Evolutionary conservation across 2,888 invertebrate species (phyloP).

Genomic region (Trichopria drosophilae): DNA sequence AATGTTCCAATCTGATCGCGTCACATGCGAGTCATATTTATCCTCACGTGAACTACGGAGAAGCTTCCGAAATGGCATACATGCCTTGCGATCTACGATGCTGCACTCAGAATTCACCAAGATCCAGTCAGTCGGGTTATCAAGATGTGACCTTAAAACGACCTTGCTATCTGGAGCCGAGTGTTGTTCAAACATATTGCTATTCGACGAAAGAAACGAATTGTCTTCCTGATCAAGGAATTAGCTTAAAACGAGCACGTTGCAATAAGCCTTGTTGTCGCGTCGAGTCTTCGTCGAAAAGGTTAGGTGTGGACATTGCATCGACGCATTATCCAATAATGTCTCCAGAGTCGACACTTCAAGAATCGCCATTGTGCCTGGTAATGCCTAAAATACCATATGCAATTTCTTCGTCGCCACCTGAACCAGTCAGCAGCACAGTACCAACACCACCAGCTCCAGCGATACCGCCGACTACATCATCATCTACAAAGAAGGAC

Average conservation of each 20-base stretch:
- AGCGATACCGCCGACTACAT: conserved; percentile 24
- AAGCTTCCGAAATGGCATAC: conserved; percentile 31
- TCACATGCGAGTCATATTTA: conserved; percentile 35
- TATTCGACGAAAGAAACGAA: too few relatives aligned
- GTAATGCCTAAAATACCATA: conserved; percentile 52
- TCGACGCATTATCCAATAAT: too few relatives aligned
- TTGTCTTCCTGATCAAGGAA: too few relatives aligned
- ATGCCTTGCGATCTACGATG: conserved; percentile 45
- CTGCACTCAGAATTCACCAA: conserved; percentile 45
- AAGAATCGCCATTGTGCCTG: conserved; percentile 58
- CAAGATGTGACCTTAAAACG: conserved; percentile 40
- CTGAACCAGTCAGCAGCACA: conserved; percentile 46
- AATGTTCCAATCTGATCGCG: conserved; percentile 42
- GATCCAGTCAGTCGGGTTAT: too few relatives aligned
- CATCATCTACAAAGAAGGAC: conserved; percentile 64
- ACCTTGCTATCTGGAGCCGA: conserved; percentile 40
- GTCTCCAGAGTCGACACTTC: too few relatives aligned
- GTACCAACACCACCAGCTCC: conserved; percentile 42
- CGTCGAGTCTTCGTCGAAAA: too few relatives aligned
- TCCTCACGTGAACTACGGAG: conserved; percentile 36
- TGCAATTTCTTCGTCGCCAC: too few relatives aligned
- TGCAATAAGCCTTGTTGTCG: too few relatives aligned
- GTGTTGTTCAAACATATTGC: conserved; percentile 38
- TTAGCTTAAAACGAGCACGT: too few relatives aligned
- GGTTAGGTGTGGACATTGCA: too few relatives aligned